A percentile compares a stretch with the other conserved stretches of the same genome.
Conservation (phyloP, 2,113 vertebrate genomes). For the Poeciliopsis retropinna region DNA sequence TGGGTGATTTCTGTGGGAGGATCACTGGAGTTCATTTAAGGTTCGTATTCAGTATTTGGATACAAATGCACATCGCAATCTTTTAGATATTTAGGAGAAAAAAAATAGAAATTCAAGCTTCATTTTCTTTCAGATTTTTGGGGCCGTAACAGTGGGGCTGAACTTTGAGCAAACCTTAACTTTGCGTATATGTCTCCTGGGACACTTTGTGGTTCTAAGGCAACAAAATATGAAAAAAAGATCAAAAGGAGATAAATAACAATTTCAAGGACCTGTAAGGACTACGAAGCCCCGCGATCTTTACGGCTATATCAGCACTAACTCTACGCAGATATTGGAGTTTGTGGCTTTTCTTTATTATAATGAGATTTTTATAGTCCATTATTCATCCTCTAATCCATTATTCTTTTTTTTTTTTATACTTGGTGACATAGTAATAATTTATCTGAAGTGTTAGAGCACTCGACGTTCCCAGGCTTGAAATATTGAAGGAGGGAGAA, state of each 20-base stretch:
- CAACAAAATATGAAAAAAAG: no score
- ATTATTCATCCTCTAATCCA: neutral
- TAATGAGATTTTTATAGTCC: neutral
- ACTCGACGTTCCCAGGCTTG: constrained; percentile 1
- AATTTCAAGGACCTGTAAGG: neutral
- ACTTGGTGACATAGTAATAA: constrained; percentile 2
- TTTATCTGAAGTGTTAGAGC: neutral
- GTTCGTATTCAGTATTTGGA: no score
- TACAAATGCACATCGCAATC: no score
- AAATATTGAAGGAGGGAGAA: neutral
- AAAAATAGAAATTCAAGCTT: no score
- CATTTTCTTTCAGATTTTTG: no score
- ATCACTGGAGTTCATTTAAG: no score
- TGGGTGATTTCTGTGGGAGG: no score
- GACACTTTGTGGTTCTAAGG: no score
- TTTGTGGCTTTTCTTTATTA: constrained; percentile 3
- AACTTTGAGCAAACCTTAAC: no score
- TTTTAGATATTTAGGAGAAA: no score
- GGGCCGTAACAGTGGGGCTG: no score
- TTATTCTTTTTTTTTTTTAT: neutral
- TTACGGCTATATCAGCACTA: neutral
- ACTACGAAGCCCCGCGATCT: neutral
- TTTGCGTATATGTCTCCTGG: no score
- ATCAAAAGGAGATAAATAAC: neutral
- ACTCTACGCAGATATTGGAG: neutral